Evolutionary conservation across 2,797 vertebrate genomes (phyloP).

Genomic region (Chelon auratus): DNA sequence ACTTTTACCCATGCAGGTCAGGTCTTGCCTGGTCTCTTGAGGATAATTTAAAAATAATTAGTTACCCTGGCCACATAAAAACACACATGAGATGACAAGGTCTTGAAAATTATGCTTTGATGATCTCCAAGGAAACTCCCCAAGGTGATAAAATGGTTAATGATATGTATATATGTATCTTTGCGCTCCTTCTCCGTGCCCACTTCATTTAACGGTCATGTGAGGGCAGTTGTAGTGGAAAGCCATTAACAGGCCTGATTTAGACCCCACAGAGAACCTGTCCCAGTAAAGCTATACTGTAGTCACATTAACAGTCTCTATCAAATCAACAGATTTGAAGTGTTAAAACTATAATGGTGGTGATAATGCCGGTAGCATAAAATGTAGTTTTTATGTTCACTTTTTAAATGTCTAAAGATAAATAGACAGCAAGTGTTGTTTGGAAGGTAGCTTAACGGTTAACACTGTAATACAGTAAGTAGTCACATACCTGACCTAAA

Average conservation of each 20-base stretch:
- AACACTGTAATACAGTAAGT: conserved; percentile 66
- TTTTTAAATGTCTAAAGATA: conserved; percentile 3
- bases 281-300: not conserved
- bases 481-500: conserved; percentile 21
- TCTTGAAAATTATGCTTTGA: conserved; percentile 27
- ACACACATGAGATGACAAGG: conserved; percentile 9
- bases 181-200: not conserved
- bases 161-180: not conserved
- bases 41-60: conserved; percentile 42
- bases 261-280: not conserved
- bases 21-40: conserved; percentile 5
- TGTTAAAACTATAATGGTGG: not conserved
- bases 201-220: conserved; percentile 28
- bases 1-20: conserved; percentile 17
- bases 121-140: conserved; percentile 11
- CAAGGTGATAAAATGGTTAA: conserved; percentile 6
- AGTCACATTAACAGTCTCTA: no score
- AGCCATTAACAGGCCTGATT: conserved; percentile 21
- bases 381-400: not conserved
- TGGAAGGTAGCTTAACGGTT: conserved; percentile 48
- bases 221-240: conserved; percentile 26
- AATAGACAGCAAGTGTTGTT: not conserved
- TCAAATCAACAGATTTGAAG: not conserved
- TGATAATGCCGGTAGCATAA: not conserved
- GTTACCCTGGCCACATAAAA: conserved; percentile 34